These are phyloP conservation scores for Rachycentron canadum DNA, from an alignment of 2,797 vertebrate species.

Conservation along the genomic window DNA sequence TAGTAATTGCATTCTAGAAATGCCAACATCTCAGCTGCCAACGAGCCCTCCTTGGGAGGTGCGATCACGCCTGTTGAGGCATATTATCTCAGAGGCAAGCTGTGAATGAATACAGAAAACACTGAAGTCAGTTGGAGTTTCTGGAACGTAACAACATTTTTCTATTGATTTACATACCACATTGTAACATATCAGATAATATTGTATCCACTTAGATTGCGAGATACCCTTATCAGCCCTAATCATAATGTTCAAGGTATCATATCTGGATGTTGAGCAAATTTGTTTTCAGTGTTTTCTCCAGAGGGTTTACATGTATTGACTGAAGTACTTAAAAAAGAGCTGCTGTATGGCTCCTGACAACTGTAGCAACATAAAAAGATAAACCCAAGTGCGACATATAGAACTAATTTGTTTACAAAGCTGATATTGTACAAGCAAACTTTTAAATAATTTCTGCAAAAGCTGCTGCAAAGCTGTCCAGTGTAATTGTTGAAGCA, in stretches of 20 bases:
- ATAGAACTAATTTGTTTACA: neutral
- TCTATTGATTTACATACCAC: constrained; percentile 43
- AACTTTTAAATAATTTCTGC: constrained; percentile 15
- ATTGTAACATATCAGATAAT: constrained; percentile 9
- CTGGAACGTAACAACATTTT: constrained; percentile 50
- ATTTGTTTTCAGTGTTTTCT: constrained; percentile 13
- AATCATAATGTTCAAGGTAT: neutral
- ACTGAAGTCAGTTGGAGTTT: constrained; percentile 68
- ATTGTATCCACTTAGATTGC: neutral
- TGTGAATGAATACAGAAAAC: constrained; percentile 80
- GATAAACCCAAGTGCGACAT: constrained; percentile 13
- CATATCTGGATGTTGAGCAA: neutral
- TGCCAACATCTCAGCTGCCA: constrained; percentile 78
- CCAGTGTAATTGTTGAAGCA: constrained; percentile 1
- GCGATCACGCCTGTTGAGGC: constrained; percentile 81
- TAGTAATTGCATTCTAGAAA: constrained; percentile 84
- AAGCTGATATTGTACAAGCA: constrained; percentile 3
- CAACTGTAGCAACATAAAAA: constrained; percentile 20
- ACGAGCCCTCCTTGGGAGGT: constrained; percentile 80
- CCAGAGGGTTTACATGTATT: constrained; percentile 21
- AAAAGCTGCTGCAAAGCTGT: constrained; percentile 11
- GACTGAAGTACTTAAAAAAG: constrained; percentile 49
- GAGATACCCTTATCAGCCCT: neutral
- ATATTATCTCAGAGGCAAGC: constrained; percentile 82
- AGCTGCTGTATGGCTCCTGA: neutral